Evolutionary conservation across 2,113 vertebrate species (phyloP), one percentile per base, ranked within the genome.

Genomic region (Lampris incognitus): DNA sequence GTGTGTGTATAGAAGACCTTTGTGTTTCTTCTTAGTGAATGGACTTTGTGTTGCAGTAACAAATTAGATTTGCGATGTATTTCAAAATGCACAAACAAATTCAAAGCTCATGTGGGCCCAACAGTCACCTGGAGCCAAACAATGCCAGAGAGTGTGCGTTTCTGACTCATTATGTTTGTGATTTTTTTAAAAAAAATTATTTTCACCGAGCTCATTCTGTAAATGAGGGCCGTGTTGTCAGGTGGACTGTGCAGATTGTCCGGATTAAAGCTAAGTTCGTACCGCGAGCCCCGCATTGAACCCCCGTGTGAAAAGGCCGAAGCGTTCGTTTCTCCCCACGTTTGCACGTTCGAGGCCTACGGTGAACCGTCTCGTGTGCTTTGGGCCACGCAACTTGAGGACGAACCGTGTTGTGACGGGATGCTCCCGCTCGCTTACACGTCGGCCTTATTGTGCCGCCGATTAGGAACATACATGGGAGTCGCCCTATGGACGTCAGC

Each of bases 401-500:
- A 60, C 46, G 56, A 56, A 84, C 83, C 74, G 52, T 69, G 65
- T 87, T 87, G 87, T 88, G 83, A 85, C 83, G 74, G 74, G 74
- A 86, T 85, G 77, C 41, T 50, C 63, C 68, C 76, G 78, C 77
- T 62, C 58, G 75, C 68, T 79, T 72, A 70, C 76, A 84, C 74
- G 74, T 79, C 50, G 62, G 73, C 86, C 63, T 74, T 81, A 76
- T 77, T 74, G 76, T 52, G 24, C 51, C 62, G 81, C 74, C 52
- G 74, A 74, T 89, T 79, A 79, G 85, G 86, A 91, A 87, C 89
- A 91, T 84, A 88, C 76, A 81, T 83, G 63, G 82, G 87, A 88
- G 83, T 86, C 81, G 69, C 2, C 66, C 66, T 11, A 62, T 57
- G 60, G 89, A 92, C 74, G 85, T 92, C 84, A 87, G 84, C 72